A percentile compares a stretch with the other conserved stretches of the same genome.
phyloP scores from a whole-genome alignment of 2,113 vertebrate species.

The Clinocottus analis region DNA sequence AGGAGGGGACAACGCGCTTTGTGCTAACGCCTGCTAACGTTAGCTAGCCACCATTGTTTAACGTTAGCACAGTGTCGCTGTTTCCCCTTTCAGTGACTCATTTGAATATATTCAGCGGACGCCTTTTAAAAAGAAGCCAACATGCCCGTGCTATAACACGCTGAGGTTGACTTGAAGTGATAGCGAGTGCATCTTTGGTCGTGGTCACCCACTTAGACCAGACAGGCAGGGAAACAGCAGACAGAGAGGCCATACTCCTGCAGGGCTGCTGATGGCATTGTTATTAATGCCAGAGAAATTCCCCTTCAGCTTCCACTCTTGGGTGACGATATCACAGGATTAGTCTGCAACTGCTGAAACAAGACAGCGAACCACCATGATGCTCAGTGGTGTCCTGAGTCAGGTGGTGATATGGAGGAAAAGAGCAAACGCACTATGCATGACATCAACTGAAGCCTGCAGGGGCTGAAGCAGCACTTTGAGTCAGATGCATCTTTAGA shows the following conservation, averaged over 20 bases:
- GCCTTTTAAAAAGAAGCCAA: background rate
- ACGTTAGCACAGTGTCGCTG: conserved; percentile 26
- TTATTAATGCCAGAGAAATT: background rate
- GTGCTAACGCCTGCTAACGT: conserved; percentile 36
- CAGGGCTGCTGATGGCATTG: background rate
- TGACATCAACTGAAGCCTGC: conserved; percentile 22
- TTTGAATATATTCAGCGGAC: background rate
- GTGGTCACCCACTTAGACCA: conserved; percentile 19
- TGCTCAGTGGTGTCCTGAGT: conserved; percentile 1
- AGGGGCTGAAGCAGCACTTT: conserved; percentile 12
- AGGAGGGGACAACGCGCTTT: conserved; percentile 1
- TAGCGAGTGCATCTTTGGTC: background rate
- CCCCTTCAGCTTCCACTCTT: background rate
- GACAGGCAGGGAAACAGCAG: conserved; percentile 1
- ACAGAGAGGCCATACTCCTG: conserved; percentile 9
- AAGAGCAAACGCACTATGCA: conserved; percentile 15
- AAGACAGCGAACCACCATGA: conserved; percentile 13
- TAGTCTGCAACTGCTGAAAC: background rate
- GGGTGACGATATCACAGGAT: background rate
- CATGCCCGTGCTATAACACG: background rate
- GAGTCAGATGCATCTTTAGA: conserved; percentile 28
- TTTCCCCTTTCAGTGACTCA: background rate
- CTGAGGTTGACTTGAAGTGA: background rate
- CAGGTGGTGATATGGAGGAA: conserved; percentile 3
- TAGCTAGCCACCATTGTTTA: conserved; percentile 65